Percentiles rank a stretch among this genome's conserved stretches.
These are phyloP conservation scores for Salmo trutta DNA, from an alignment of 2,797 vertebrate genomes.

Conservation along the genomic window DNA sequence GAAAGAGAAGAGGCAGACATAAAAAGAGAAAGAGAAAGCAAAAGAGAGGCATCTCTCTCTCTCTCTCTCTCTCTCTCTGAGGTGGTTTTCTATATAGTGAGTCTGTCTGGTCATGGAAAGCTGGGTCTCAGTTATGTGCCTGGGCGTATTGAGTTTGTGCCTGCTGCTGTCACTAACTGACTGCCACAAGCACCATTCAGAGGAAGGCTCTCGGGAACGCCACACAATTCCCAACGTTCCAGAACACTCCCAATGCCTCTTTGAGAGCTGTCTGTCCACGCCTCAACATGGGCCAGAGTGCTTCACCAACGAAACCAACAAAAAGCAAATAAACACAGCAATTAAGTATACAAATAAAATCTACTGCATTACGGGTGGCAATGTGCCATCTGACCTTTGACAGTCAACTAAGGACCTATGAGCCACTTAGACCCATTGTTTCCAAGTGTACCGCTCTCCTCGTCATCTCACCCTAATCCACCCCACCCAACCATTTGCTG, in stretches of 20 bases:
- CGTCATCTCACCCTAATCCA: conserved; percentile 22
- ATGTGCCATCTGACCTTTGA: too few relatives aligned
- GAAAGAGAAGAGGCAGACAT: conserved; percentile 1
- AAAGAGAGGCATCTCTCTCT: background rate
- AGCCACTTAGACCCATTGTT: too few relatives aligned
- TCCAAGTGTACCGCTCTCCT: background rate
- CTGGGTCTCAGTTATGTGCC: conserved; percentile 19
- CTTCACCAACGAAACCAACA: background rate
- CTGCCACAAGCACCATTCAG: background rate
- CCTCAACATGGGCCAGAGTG: background rate
- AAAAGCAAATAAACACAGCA: too few relatives aligned
- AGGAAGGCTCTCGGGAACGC: too few relatives aligned
- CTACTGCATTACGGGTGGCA: too few relatives aligned
- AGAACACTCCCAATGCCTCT: background rate
- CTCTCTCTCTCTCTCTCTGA: background rate
- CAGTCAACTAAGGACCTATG: too few relatives aligned
- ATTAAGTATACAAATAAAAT: too few relatives aligned
- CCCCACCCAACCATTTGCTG: conserved; percentile 43
- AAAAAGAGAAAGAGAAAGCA: background rate
- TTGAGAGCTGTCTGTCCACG: background rate
- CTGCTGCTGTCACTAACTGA: background rate
- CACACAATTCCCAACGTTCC: background rate
- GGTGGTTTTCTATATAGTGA: conserved; percentile 27
- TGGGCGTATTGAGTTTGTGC: conserved; percentile 6
- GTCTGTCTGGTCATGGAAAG: conserved; percentile 29